Evolutionary conservation across 2,888 invertebrate species (phyloP).

Genomic region (Morpho achilles): DNA sequence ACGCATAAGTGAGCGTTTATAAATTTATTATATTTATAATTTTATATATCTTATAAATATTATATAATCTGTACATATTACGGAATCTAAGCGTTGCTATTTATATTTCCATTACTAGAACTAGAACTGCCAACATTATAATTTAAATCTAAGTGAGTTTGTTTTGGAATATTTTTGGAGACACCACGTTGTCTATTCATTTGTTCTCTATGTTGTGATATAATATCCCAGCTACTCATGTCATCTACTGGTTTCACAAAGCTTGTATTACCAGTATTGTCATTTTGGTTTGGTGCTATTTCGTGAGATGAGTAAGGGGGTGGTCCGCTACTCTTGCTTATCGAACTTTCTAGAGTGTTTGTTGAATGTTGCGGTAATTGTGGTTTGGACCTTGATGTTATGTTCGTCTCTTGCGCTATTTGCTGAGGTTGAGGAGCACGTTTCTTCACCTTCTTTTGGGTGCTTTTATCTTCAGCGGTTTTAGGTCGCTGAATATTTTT

Average conservation of each 20-base stretch:
- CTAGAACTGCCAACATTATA: slow-evolving; percentile 40
- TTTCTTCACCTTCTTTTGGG: slow-evolving; percentile 27
- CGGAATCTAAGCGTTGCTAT: too few relatives aligned
- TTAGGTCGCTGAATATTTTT: slow-evolving; percentile 33
- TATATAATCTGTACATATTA: too few relatives aligned
- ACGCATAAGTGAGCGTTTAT: too few relatives aligned
- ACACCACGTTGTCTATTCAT: slow-evolving; percentile 41
- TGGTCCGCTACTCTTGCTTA: slow-evolving; percentile 60
- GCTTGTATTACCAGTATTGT: slow-evolving; percentile 48
- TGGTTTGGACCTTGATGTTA: slow-evolving; percentile 19
- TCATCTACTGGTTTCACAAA: slow-evolving; percentile 49
- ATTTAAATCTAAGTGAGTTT: slow-evolving; percentile 53
- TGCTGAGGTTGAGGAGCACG: slow-evolving; percentile 25
- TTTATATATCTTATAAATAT: too few relatives aligned
- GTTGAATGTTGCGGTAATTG: slow-evolving; percentile 38
- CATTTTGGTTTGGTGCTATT: slow-evolving; percentile 35
- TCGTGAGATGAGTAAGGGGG: slow-evolving; percentile 51
- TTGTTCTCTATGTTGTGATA: slow-evolving; percentile 73
- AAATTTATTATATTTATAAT: too few relatives aligned
- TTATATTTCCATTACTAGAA: neutral
- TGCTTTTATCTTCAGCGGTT: slow-evolving; percentile 34
- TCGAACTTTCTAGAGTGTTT: slow-evolving; percentile 64
- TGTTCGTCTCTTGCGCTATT: slow-evolving; percentile 5
- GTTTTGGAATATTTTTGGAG: slow-evolving; percentile 26
- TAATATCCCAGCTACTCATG: slow-evolving; percentile 70